Conservation (phyloP, 2,113 vertebrate genomes). For the Salminus brasiliensis region DNA sequence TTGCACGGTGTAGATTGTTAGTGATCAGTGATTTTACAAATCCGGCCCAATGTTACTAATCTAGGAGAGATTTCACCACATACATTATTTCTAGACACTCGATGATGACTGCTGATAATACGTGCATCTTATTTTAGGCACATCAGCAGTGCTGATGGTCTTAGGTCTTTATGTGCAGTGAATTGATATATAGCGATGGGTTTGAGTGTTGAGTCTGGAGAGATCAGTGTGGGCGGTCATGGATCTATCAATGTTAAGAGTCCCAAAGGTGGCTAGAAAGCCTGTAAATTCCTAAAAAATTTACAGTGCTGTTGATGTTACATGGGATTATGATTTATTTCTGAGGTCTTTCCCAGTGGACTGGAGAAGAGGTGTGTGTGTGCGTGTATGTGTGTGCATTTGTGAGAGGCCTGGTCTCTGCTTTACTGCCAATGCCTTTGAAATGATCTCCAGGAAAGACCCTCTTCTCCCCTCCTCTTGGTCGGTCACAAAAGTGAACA, state of each 20-base stretch:
- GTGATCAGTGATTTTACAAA: too few relatives aligned
- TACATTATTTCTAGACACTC: too few relatives aligned
- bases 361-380: not conserved
- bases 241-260: not conserved
- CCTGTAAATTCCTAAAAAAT: not conserved
- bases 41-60: too few relatives aligned
- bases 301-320: not conserved
- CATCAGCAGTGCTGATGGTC: too few relatives aligned
- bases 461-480: constrained; percentile 30
- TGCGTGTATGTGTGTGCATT: constrained; percentile 3
- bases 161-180: not conserved
- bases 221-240: not conserved
- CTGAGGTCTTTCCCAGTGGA: not conserved
- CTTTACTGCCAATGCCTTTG: not conserved
- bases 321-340: not conserved
- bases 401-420: not conserved
- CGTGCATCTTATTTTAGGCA: too few relatives aligned
- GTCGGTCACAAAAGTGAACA: constrained; percentile 52
- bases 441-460: constrained; percentile 33
- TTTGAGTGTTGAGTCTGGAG: not conserved
- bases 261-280: not conserved
- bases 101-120: too few relatives aligned
- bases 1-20: too few relatives aligned
- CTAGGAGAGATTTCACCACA: too few relatives aligned
- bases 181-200: not conserved